These are phyloP conservation scores for Medauroidea extradentata DNA, from an alignment of 1,140 invertebrate species.

Conservation along the genomic window DNA sequence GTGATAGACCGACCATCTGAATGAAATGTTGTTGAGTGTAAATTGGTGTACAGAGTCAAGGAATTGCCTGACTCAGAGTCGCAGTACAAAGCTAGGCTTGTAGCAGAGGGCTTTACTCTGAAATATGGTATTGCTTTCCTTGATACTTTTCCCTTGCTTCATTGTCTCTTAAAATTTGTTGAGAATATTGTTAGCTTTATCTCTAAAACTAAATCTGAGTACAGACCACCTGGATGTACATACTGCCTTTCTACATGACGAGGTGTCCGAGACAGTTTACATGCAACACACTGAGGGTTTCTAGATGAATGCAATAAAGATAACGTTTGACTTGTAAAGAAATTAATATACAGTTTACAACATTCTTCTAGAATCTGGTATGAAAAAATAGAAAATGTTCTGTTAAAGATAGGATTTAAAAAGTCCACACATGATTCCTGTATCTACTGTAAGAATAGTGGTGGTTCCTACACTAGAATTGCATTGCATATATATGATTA, in stretches of 20 bases:
- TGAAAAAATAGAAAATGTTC: slow-evolving; percentile 9
- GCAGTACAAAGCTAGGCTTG: slow-evolving; percentile 19
- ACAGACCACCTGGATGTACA: slow-evolving; percentile 39
- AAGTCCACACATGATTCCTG: not conserved
- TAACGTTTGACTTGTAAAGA: slow-evolving; percentile 30
- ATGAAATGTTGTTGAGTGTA: too few relatives aligned
- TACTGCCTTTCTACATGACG: slow-evolving; percentile 39
- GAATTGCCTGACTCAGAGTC: too few relatives aligned
- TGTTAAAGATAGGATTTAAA: not conserved
- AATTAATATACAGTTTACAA: slow-evolving; percentile 31
- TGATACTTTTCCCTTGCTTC: slow-evolving; percentile 27
- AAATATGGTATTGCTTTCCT: slow-evolving; percentile 27
- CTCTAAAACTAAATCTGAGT: slow-evolving; percentile 21
- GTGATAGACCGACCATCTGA: too few relatives aligned
- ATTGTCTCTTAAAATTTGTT: slow-evolving; percentile 14
- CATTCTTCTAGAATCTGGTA: slow-evolving; percentile 29
- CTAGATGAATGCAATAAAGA: slow-evolving; percentile 12
- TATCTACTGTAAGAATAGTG: too few relatives aligned
- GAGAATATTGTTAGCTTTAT: slow-evolving; percentile 23
- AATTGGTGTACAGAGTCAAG: too few relatives aligned
- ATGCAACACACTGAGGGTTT: slow-evolving; percentile 38
- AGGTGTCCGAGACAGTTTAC: slow-evolving; percentile 37
- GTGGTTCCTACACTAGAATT: slow-evolving; percentile 2
- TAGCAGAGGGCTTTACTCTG: slow-evolving; percentile 28
- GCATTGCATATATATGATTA: slow-evolving; percentile 16